Percentiles rank a stretch among this genome's conserved stretches.
These are phyloP conservation scores for Origma solitaria DNA, from an alignment of 2,113 vertebrate species.

Conservation along the genomic window DNA sequence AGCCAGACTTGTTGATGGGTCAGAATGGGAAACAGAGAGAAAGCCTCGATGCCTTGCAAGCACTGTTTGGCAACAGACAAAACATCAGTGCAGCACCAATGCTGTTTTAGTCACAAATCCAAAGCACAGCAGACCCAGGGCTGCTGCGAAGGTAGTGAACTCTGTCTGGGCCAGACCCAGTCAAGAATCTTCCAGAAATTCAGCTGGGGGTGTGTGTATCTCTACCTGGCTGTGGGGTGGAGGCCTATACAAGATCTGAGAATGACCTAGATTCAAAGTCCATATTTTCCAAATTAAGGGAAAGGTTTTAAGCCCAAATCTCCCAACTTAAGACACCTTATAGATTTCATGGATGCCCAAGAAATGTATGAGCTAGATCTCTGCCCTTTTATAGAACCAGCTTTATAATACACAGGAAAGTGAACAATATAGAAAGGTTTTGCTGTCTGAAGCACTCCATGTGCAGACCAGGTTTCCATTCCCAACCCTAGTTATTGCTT, in stretches of 20 bases:
- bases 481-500: background rate
- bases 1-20: background rate
- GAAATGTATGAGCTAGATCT: background rate
- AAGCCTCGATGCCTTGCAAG: background rate
- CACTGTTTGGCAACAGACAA: background rate
- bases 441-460: background rate
- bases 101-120: background rate
- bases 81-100: background rate
- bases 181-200: background rate
- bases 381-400: background rate
- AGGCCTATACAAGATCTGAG: background rate
- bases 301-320: background rate
- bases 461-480: background rate
- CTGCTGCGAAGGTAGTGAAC: background rate
- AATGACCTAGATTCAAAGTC: background rate
- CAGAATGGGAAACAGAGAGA: background rate
- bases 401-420: background rate
- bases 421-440: accelerated
- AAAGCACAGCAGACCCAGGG: background rate
- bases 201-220: accelerated
- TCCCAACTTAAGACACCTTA: background rate
- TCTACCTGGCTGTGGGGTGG: background rate
- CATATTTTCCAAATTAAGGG: background rate
- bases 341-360: background rate
- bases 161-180: background rate